These are phyloP conservation scores for Lepidochrysops patricia DNA, from an alignment of 2,888 invertebrate genomes.

Conservation along the genomic window DNA sequence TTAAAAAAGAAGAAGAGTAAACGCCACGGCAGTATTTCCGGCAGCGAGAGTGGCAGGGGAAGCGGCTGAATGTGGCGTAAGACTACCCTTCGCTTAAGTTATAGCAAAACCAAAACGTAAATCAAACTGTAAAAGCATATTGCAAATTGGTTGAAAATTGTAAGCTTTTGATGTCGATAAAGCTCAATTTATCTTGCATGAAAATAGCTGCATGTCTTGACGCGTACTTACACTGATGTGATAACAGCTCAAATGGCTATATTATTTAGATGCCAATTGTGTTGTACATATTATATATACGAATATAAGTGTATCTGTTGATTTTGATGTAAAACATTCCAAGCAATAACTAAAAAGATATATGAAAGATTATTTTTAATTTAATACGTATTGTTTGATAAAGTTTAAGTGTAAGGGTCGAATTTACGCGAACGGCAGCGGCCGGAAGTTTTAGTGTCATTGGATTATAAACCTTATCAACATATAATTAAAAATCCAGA, in stretches of 20 bases:
- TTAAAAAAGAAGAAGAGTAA: too few species aligned
- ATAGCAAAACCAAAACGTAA: too few species aligned
- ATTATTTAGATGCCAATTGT: constrained; percentile 12
- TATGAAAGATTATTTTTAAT: not conserved
- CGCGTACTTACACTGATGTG: not conserved
- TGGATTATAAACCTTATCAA: not conserved
- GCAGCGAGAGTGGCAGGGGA: too few species aligned
- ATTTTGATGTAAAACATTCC: constrained; percentile 3
- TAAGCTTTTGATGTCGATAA: too few species aligned
- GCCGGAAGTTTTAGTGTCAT: not conserved
- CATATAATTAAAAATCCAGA: not conserved
- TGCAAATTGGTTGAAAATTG: too few species aligned
- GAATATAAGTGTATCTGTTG: not conserved
- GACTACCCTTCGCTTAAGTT: too few species aligned
- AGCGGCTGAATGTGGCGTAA: too few species aligned
- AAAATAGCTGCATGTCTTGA: not conserved
- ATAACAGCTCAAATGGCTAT: not conserved
- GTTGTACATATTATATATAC: constrained; percentile 14
- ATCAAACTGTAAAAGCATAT: too few species aligned
- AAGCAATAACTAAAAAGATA: constrained; percentile 4
- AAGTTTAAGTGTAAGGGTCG: not conserved
- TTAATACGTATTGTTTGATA: not conserved
- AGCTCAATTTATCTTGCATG: too few species aligned
- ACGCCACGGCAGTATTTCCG: too few species aligned
- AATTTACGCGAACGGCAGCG: not conserved